These are phyloP conservation scores for Leptinotarsa peninsularis DNA, from an alignment of 2,888 invertebrate genomes.

Conservation along the genomic window DNA sequence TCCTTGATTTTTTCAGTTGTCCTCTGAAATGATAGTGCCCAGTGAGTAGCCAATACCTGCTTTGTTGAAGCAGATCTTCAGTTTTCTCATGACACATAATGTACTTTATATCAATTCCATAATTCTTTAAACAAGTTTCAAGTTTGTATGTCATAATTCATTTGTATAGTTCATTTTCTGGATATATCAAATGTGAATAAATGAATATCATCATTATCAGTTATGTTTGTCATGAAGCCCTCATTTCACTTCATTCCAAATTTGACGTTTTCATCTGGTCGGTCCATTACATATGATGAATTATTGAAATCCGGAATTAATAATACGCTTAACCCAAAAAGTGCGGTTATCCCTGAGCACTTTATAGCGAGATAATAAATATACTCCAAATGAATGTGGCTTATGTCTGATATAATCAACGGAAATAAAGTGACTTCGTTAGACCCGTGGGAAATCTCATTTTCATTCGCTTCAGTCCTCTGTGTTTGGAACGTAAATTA, in stretches of 20 bases:
- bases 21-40: no score
- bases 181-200: no score
- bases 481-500: background rate
- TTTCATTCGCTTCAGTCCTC: conserved; percentile 9
- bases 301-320: background rate
- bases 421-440: conserved; percentile 14
- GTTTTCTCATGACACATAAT: no score
- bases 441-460: conserved; percentile 13
- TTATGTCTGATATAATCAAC: conserved; percentile 11
- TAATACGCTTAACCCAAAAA: conserved; percentile 3
- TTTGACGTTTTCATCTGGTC: background rate
- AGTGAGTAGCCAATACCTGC: no score
- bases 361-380: conserved; percentile 6
- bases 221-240: background rate
- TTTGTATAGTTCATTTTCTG: no score
- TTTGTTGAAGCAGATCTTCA: no score
- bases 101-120: no score
- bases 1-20: no score
- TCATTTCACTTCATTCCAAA: background rate
- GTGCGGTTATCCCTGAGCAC: background rate
- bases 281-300: background rate
- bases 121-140: no score
- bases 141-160: no score
- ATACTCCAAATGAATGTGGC: conserved; percentile 10
- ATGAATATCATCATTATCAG: no score